Evolutionary conservation across 2,888 invertebrate species (phyloP), one percentile per base, ranked within the genome.

Genomic region (Perizoma flavofasciatum): DNA sequence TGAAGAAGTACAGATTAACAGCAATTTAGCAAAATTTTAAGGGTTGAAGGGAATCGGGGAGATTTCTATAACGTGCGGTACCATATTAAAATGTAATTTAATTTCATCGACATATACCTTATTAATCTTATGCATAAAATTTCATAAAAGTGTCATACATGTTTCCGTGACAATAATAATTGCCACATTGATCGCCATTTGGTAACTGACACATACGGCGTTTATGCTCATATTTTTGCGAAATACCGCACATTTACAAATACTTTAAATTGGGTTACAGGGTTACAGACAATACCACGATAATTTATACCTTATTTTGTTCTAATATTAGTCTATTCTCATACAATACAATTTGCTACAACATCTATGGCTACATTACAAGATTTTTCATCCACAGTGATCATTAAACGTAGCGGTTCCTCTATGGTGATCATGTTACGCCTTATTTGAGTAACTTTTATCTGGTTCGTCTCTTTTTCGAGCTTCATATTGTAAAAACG

Each of bases 311-410:
- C 52, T 66, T 59, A 49, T 10, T 53, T 49, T 57, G 41, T 47
- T 62, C 61, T 65, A 68, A 48, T 57, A 46, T 60, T 49, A 64
- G 57, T 64, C 60, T 61, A 61, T 64, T 55, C 46, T 64, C 72
- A 63, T 75, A 68, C 77, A 73, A 71, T 78, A 84, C 78, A 79
- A 74, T 76, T 80, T 70, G 61, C 84, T 86, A 87, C 79, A 77
- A 86, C 78, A 84, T 81, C 77, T 84, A 84, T 75, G 63, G 73
- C 74, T 75, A 70, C 78, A 81, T 81, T 81, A 78, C 83, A 82
- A 84, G 82, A 81, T 74, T 70, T 67, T 62, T 34, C 52, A 39
- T 10, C 41, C 9, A 41, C 22, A 22, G 22, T 22, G 22, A 22
- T 22, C 22, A 22, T 22, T 22, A 22, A 22, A 22, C 22, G 22